Evolutionary conservation across 1,140 invertebrate genomes (phyloP), one percentile per base, ranked within the genome.

Genomic region (Halesus radiatus): DNA sequence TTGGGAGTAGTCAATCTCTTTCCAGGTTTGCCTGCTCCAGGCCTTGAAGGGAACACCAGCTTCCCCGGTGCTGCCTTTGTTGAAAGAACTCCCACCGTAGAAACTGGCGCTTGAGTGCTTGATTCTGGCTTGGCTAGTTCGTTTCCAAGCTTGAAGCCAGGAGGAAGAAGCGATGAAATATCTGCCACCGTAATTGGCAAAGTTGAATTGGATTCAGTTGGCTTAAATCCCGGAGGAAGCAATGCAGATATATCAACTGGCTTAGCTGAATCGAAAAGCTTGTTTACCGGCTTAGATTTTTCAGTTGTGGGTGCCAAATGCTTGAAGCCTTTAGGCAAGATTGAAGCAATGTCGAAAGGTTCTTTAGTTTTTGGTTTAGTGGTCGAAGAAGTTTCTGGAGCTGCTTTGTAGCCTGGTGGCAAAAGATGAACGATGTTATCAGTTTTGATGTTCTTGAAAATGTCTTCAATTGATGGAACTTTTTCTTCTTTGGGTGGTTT

Each of bases 21-120:
- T 3, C 88, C 86, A 5, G 92, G 89, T 80, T 93, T 90, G 80
- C 93, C 90, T n/a, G 93, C 93, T 58, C 94, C 94, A 37, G 94
- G 93, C 85, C 94, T 90, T 78, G 94, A 95, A 7, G 95, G 95
- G 82, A 96, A 96, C 3, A 96, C 94, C 10, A 96, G 86, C 87
- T 95, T 95, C 15, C 92, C 88, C 18, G 89, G 78, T 54, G 90
- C 86, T 58, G 89, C 88, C 1, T 89, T 88, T 5, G 89, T 86
- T 54, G 76, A 50, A 13, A 45, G 37, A 8, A 45, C 23, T 29
- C n/a, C 54, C 50, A 87, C 84, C 16, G 85, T 79, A 15, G 85
- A 80, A 60, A 86, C 76, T 1, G 84, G 80, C 22, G 70, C 83
- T 37, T 83, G 60, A 79, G 53, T 84, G 75, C 52, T 84, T 81